Evolutionary conservation across 1,140 invertebrate genomes (phyloP).

Genomic region (Melanaphis sacchari): DNA sequence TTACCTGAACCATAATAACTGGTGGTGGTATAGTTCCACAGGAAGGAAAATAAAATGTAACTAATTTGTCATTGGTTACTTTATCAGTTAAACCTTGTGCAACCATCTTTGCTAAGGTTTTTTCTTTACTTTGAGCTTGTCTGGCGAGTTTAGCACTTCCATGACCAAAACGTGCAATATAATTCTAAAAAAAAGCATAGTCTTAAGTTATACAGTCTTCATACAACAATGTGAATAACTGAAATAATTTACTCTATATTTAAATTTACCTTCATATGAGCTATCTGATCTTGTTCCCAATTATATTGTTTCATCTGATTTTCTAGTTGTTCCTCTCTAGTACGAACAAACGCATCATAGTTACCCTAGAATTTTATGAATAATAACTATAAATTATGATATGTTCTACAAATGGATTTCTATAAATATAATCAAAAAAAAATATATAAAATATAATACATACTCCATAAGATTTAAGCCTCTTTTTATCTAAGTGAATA

Average conservation of each 20-base stretch:
- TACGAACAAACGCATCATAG: slow-evolving; percentile 95
- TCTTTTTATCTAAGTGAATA: slow-evolving; percentile 92
- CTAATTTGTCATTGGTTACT: slow-evolving; percentile 86
- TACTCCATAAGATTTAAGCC: slow-evolving; percentile 94
- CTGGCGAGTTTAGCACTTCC: slow-evolving; percentile 97
- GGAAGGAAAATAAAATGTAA: slow-evolving; percentile 95
- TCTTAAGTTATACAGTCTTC: neutral
- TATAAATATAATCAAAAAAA: too few species aligned
- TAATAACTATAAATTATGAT: neutral
- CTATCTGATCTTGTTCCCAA: slow-evolving; percentile 99
- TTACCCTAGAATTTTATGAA: slow-evolving; percentile 71
- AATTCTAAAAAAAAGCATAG: slow-evolving; percentile 74
- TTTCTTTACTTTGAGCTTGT: slow-evolving; percentile 99
- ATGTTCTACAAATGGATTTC: neutral
- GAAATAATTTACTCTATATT: neutral
- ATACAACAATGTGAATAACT: neutral
- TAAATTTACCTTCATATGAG: slow-evolving; percentile 90
- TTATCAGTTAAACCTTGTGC: slow-evolving; percentile 96
- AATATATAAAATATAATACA: too few species aligned
- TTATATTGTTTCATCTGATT: slow-evolving; percentile 99
- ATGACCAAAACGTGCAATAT: slow-evolving; percentile 98
- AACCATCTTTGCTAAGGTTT: slow-evolving; percentile 99
- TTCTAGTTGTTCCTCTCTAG: slow-evolving; percentile 91
- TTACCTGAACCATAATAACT: slow-evolving; percentile 94
- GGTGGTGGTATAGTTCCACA: slow-evolving; percentile 97